Evolutionary conservation across 2,888 invertebrate species (phyloP), one percentile per base, ranked within the genome.

Genomic region (Ceraclea dissimilis): DNA sequence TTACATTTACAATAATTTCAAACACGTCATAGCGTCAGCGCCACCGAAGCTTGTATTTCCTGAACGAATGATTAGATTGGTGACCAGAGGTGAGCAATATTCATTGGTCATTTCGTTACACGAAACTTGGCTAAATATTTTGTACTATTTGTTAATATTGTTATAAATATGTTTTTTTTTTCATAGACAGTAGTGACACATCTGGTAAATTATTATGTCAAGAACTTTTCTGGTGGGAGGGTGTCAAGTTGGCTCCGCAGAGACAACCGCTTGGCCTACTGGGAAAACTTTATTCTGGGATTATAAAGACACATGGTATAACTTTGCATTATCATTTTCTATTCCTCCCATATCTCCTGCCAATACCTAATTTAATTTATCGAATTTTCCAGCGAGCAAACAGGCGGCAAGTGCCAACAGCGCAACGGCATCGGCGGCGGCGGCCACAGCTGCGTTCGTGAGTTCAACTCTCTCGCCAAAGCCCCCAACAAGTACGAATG

Each of bases 181-280:
- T 44, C 47, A 22, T 63, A 76, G 78, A 77, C 60, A 67, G 70
- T n/a, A 69, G 68, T 8, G 75, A 74, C 2, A 75, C 76, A 8
- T 70, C 68, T 51, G 79, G 80, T 2, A 81, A 82, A 57, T 75
- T 85, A 54, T 75, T 77, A 49, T 82, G 83, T 66, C 82, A 81
- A 68, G 85, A 86, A 67, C 74, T 79, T 57, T 84, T 84, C 72
- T 86, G 86, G 85, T 86, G 86, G 86, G 82, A 83, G 57, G 86
- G 86, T 18, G 75, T 86, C 53, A 80, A 82, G 70, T 73, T 87
- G 49, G 76, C 79, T 5, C 85, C 85, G 1, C 77, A 81, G 1
- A 75, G 84, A 18, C 79, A 79, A 0, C 79, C 81, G 44, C 71
- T 85, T 49, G 86, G 86, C 1, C 68, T 86, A 19, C 70, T 87